phyloP scores from a whole-genome alignment of 2,113 vertebrate species.

The human (Homo sapiens) region GRCh38 chr11:111270501-111271000 shows the following conservation, averaged over 20 bases:
- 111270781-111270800: no score
- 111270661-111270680: neutral
- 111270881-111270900: fast-evolving
- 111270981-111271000: neutral
- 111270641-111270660: neutral
- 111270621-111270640: neutral
- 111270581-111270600: neutral
- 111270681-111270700: neutral
- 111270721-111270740: neutral
- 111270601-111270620: neutral
- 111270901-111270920: neutral
- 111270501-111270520: neutral
- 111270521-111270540: neutral
- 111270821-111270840: neutral
- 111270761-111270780: neutral
- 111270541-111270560: neutral
- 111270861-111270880: neutral
- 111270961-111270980: neutral
- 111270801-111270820: neutral
- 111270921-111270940: neutral
- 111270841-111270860: neutral
- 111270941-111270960: neutral
- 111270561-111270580: neutral
- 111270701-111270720: neutral
- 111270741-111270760: neutral